Evolutionary conservation across 2,888 invertebrate species (phyloP), one percentile per base, ranked within the genome.

Genomic region (Platycheirus rosarum): DNA sequence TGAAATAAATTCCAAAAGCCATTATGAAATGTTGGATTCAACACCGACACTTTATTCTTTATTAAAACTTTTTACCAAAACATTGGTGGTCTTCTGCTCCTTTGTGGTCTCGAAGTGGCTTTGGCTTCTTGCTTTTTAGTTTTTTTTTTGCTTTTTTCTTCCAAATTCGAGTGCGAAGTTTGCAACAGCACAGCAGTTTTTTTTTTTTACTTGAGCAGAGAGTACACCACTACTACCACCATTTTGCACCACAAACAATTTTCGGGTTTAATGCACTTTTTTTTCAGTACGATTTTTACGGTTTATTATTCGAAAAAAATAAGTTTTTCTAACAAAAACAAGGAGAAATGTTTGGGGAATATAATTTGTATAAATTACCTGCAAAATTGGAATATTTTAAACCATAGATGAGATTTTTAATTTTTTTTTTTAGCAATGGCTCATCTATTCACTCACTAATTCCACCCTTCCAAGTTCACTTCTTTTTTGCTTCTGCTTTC

Each of bases 221-320:
- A n/a, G 77, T 73, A 75, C 51, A 79, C 74, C 14, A 65, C 60
- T 40, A 48, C 55, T 14, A 70, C 75, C 76, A 71, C 80, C 80
- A 80, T 80, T 80, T 80, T 80, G 80, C 80, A 80, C 75, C 66
- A 80, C 80, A 80, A 80, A 80, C 80, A 80, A 76, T 80, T 80
- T 80, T 42, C 44, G 20, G 46, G 57, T 26, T 26, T 60, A 60
- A 75, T 76, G 75, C 80, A 76, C 70, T 71, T 80, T 80, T 75
- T 55, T 80, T 75, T 55, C n/a, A 2, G 4, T 2, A 0, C 3
- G 26, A 57, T 18, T 70, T 75, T 40, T 42, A 3, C 14, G 1
- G 6, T 0, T 42, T 8, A 14, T 14, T 44, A 44, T 44, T 60
- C 14, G n/a, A n/a, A n/a, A n/a, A n/a, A n/a, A 29, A 6, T n/a